Evolutionary conservation across 1,140 invertebrate genomes (phyloP), one percentile per base, ranked within the genome.

Genomic region (Drosophila auraria): DNA sequence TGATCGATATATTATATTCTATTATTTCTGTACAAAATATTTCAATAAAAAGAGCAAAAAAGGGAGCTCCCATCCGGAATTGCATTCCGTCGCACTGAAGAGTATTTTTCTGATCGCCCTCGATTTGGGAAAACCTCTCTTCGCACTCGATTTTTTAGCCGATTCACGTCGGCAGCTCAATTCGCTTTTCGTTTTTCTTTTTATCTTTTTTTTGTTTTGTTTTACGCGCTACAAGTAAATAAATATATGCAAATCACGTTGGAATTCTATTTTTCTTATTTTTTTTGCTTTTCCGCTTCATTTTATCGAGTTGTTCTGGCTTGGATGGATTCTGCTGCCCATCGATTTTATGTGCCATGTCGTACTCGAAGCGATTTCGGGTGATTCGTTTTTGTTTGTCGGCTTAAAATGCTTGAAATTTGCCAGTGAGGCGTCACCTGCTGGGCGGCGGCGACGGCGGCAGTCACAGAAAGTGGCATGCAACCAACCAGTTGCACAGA

Each of bases 241-340:
- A 81, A 89, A 89, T 89, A 81, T 87, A 87, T 87, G 84, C 84
- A 89, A 87, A 87, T 87, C 84, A 84, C 84, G 84, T 84, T 79
- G 78, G 60, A 73, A 78, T 77, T 87, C 71, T 68, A 72, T 68
- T 66, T 47, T 57, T 63, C 53, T 49, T 65, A 61, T 66, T 42
- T 40, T 38, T 15, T 42, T n/a, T 8, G 14, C 15, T 14, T 42
- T 51, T 45, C 36, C 30, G 57, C 63, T 65, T 38, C 44, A 25
- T 56, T 64, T 72, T 71, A 49, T 50, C 51, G 27, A 56, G 23
- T 59, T 51, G 27, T 60, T 60, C 49, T 49, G 38, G 63, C 64
- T 77, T 53, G 71, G 54, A n/a, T 53, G 44, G 72, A 57, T 40
- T 20, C 54, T 57, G 44, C 76, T 54, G 64, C 45, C 83, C 62